phyloP scores from a whole-genome alignment of 2,888 invertebrate genomes.

The Allolobophora icterica region DNA sequence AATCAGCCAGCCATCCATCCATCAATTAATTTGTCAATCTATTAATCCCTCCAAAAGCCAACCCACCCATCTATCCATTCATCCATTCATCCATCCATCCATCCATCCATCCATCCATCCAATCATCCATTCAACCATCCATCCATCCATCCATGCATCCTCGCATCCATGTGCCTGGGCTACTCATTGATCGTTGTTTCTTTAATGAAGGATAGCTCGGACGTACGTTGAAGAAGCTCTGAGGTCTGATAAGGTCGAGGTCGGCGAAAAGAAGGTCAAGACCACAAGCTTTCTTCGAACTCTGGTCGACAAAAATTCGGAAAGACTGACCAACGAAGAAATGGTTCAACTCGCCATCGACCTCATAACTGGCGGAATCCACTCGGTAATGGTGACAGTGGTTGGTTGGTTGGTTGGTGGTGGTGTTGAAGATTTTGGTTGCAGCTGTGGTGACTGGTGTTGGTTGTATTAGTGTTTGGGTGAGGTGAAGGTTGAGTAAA shows the following conservation, averaged over 20 bases:
- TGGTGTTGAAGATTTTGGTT: too few relatives aligned
- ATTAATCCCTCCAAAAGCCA: too few relatives aligned
- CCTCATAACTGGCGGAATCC: slow-evolving; percentile 48
- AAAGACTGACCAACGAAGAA: slow-evolving; percentile 36
- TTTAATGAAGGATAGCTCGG: not conserved
- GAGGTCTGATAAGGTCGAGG: not conserved
- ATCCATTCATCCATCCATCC: too few relatives aligned
- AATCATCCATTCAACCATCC: not conserved
- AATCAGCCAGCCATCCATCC: too few relatives aligned
- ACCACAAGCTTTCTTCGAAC: slow-evolving; percentile 42
- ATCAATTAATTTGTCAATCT: too few relatives aligned
- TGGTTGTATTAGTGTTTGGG: too few relatives aligned
- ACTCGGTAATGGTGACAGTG: slow-evolving; percentile 41
- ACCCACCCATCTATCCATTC: too few relatives aligned
- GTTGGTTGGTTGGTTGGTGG: too few relatives aligned
- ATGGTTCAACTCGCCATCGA: slow-evolving; percentile 43
- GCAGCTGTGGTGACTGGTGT: too few relatives aligned
- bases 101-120: too few relatives aligned
- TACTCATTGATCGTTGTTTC: not conserved
- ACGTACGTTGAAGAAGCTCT: not conserved
- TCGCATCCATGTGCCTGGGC: not conserved
- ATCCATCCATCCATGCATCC: not conserved
- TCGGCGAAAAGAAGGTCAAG: not conserved
- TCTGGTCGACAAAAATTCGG: slow-evolving; percentile 31
- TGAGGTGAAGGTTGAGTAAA: too few relatives aligned